Percentiles rank a stretch among this genome's conserved stretches.
Evolutionary conservation across 2,888 invertebrate species (phyloP).

Genomic region (Caenorhabditis wallacei): DNA sequence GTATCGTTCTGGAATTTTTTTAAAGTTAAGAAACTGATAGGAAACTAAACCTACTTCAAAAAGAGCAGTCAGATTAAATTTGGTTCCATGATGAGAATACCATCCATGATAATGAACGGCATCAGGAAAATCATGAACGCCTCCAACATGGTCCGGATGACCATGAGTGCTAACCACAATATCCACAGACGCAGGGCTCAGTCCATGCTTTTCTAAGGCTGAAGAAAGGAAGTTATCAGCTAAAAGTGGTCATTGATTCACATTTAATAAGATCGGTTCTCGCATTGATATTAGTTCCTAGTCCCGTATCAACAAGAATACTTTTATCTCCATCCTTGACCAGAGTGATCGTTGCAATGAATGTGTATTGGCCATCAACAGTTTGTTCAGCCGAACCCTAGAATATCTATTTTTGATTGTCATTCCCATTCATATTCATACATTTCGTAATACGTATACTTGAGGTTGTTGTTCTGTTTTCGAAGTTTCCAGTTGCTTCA

Average conservation of each 20-base stretch:
- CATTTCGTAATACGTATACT: constrained; percentile 61
- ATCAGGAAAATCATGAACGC: constrained; percentile 75
- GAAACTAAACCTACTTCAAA: constrained; percentile 64
- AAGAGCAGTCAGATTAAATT: constrained; percentile 77
- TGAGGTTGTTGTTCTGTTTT: constrained; percentile 45
- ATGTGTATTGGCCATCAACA: constrained; percentile 75
- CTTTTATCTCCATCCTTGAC: constrained; percentile 77
- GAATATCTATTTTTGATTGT: background rate
- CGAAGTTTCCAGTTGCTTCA: constrained; percentile 64
- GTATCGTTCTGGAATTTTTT: constrained; percentile 70
- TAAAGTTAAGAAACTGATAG: too few species aligned
- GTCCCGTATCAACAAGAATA: constrained; percentile 81
- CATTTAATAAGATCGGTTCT: constrained; percentile 78
- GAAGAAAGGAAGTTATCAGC: background rate
- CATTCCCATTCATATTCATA: background rate
- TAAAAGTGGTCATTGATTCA: constrained; percentile 30
- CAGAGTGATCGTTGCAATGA: constrained; percentile 80
- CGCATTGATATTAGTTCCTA: constrained; percentile 82
- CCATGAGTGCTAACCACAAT: constrained; percentile 82
- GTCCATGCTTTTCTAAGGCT: constrained; percentile 40
- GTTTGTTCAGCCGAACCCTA: constrained; percentile 81
- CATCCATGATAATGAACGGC: constrained; percentile 75
- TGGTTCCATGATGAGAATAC: constrained; percentile 75
- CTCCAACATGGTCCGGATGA: constrained; percentile 80
- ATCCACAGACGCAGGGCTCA: constrained; percentile 76